These are phyloP conservation scores for Phengaris arion DNA, from an alignment of 2,888 invertebrate species.

Conservation along the genomic window DNA sequence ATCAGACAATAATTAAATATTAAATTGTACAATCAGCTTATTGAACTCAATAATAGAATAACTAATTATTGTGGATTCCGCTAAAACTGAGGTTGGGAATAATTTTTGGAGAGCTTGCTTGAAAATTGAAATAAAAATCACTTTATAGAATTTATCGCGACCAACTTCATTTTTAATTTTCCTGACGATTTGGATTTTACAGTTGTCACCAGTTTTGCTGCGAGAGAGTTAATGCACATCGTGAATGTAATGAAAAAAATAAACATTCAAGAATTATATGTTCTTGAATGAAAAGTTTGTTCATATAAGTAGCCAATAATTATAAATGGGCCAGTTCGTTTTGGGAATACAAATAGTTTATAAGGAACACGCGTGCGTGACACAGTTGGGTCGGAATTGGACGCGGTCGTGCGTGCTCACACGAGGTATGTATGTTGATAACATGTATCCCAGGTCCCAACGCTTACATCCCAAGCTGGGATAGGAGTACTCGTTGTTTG, in stretches of 20 bases:
- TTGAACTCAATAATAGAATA: neutral
- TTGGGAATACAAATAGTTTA: conserved; percentile 24
- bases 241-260: no score
- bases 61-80: neutral
- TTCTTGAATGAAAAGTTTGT: no score
- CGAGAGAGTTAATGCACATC: no score
- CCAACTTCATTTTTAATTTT: no score
- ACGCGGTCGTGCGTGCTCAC: conserved; percentile 34
- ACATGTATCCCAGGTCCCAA: neutral
- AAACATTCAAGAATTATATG: no score
- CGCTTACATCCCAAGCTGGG: no score
- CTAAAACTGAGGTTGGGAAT: neutral
- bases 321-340: neutral
- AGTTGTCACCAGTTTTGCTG: no score
- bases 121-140: no score
- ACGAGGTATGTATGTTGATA: neutral
- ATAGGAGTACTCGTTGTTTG: no score
- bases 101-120: neutral
- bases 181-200: no score
- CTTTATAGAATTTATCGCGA: no score
- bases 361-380: conserved; percentile 20
- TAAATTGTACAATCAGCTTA: conserved; percentile 5
- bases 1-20: neutral
- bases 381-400: conserved; percentile 35
- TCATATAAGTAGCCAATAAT: neutral